Evolutionary conservation across 2,113 vertebrate species (phyloP).

Genomic region (Sinocyclocheilus rhinocerous): DNA sequence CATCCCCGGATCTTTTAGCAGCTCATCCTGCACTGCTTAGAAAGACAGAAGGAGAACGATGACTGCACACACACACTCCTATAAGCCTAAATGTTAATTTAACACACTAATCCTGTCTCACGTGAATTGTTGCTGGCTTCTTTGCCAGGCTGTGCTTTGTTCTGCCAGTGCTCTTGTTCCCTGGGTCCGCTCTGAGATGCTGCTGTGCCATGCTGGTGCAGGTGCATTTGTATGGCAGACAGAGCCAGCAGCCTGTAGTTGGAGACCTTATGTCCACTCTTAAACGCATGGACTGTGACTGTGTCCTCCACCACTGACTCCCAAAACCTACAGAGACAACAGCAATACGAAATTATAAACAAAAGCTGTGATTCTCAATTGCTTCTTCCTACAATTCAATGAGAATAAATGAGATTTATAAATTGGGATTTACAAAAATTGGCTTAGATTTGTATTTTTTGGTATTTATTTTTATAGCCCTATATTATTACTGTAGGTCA

Average conservation of each 20-base stretch:
- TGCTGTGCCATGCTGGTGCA: slow-evolving; percentile 48
- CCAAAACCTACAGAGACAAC: slow-evolving; percentile 40
- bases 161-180: slow-evolving; percentile 45
- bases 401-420: not conserved
- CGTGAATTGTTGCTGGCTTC: not conserved
- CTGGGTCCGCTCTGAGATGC: slow-evolving; percentile 53
- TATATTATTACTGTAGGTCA: not conserved
- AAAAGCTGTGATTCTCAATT: not conserved
- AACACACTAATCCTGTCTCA: not conserved
- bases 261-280: slow-evolving; percentile 78
- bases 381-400: not conserved
- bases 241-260: slow-evolving; percentile 78
- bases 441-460: not conserved
- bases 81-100: not conserved
- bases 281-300: slow-evolving; percentile 80
- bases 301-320: too few relatives aligned
- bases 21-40: slow-evolving; percentile 54
- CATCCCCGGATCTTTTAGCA: slow-evolving; percentile 44
- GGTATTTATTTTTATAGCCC: not conserved
- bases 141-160: slow-evolving; percentile 11
- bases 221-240: slow-evolving; percentile 58
- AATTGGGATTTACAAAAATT: not conserved
- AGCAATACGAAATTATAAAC: not conserved
- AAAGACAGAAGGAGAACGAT: not conserved
- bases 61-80: not conserved